Evolutionary conservation across 2,797 vertebrate species (phyloP), one percentile per base, ranked within the genome.

Genomic region (Alauda arvensis): DNA sequence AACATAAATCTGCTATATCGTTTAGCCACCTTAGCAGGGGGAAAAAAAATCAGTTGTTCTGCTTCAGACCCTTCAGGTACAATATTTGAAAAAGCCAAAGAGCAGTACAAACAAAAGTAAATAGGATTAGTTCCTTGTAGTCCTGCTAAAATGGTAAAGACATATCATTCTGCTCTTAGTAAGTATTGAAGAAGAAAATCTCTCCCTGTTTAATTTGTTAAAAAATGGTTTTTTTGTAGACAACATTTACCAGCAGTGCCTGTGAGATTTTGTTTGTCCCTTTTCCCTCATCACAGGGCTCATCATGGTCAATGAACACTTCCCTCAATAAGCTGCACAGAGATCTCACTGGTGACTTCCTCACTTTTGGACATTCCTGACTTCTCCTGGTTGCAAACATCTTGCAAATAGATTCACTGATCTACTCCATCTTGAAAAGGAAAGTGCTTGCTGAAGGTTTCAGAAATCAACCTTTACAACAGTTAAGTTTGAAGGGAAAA

Each of bases 141-240:
- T 31, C 43, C 26, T 57, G 53, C 31, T 46, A 12, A 65, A 77
- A 55, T 31, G 34, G 10, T 63, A 37, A 71, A 76, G 10, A 61
- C 2, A 21, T 19, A 21, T 9, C 18, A 46, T 2, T 46, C 40
- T 29, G 55, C 19, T 67, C 31, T 14, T 39, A 71, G 4, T 45
- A 12, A 65, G 33, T 23, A 40, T 3, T 40, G 45, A 80, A 63
- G 12, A 48, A 42, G 60, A 40, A 49, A 74, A 43, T 4, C 9
- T 20, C 18, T n/a, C 12, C 18, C 18, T 10, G 33, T 19, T 71
- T 11, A 37, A 14, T 45, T 69, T 48, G 40, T 34, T 77, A 59
- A 39, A 66, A 20, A 18, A 34, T 0, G 0, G 0, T 0, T 28
- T 67, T 45, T 6, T 6, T 8, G 34, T 33, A 29, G 16, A 40